Base-by-base conservation (phyloP, 1,140 invertebrate species). In the Drosophila quadrilineata region DNA sequence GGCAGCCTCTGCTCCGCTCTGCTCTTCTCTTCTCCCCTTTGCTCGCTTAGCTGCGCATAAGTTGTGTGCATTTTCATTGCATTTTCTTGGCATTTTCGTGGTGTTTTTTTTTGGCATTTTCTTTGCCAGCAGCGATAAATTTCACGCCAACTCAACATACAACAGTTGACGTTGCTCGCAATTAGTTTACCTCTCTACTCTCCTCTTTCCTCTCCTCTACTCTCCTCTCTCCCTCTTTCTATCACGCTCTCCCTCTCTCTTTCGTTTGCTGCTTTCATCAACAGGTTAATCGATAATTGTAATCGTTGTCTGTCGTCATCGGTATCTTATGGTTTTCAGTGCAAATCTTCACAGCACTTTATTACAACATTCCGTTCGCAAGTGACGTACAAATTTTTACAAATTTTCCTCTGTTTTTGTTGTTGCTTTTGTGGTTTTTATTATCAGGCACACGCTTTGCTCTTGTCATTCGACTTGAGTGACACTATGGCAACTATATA, bases 131-230 rank as follows among this genome's bases (percentile, higher is more conserved):
- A 38, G 50, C 59, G 62, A 76, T 76, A 82, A 84, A 84, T 84
- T 84, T 82, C 64, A 82, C 76, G 76, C 76, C 54, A 84, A 73
- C 77, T 84, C 77, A 50, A 76, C n/a, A n/a, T n/a, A n/a, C n/a
- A n/a, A n/a, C 76, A 84, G 35, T 59, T 65, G 36, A 16, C 54
- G 54, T 28, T 59, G 62, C 54, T 49, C 36, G 54, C 54, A 65
- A 65, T 65, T 65, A 65, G 45, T 57, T 26, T n/a, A n/a, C n/a
- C n/a, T n/a, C n/a, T n/a, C n/a, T n/a, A n/a, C n/a, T n/a, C n/a
- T 9, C 16, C 14, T 9, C 40, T 21, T 22, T 9, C 16, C 6
- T 12, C 22, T 1, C 10, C 10, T 0, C 10, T n/a, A n/a, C n/a
- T n/a, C 6, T 8, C 19, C 17, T 17, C 12, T 2, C 14, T 33